phyloP scores from a whole-genome alignment of 2,888 invertebrate species.

The Zaprionus obscuricornis region DNA sequence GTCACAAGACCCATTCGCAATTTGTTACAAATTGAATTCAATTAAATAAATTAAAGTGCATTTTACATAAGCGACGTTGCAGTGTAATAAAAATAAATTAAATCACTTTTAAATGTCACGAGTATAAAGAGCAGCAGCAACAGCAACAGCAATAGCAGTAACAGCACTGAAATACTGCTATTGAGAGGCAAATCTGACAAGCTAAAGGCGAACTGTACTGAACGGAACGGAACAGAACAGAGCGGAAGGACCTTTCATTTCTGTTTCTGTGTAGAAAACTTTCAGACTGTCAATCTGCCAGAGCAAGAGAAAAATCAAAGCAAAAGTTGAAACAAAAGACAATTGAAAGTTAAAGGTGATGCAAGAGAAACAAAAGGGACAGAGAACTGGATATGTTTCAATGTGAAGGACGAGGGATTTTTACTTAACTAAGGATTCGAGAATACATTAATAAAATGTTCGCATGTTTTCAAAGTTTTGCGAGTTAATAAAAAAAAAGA shows the following conservation, averaged over 20 bases:
- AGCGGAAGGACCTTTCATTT: too few species aligned
- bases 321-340: conserved; percentile 60
- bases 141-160: too few species aligned
- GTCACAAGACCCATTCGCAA: conserved; percentile 44
- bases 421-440: conserved; percentile 45
- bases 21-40: conserved; percentile 67
- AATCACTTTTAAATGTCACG: conserved; percentile 48
- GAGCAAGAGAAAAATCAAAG: conserved; percentile 60
- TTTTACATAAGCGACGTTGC: conserved; percentile 56
- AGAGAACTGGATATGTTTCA: background rate
- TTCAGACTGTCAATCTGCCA: conserved; percentile 46
- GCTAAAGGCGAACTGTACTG: too few species aligned
- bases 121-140: conserved; percentile 21
- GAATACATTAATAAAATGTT: conserved; percentile 61
- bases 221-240: too few species aligned
- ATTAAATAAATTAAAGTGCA: conserved; percentile 76
- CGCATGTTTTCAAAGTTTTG: conserved; percentile 55
- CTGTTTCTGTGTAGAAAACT: conserved; percentile 40
- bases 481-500: conserved; percentile 62
- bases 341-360: conserved; percentile 37
- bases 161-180: too few species aligned
- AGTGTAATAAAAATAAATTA: conserved; percentile 51
- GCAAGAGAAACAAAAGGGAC: background rate
- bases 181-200: too few species aligned
- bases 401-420: conserved; percentile 7